Conservation (phyloP, 2,113 vertebrate species). For the Corythornis madagascariensis region DNA sequence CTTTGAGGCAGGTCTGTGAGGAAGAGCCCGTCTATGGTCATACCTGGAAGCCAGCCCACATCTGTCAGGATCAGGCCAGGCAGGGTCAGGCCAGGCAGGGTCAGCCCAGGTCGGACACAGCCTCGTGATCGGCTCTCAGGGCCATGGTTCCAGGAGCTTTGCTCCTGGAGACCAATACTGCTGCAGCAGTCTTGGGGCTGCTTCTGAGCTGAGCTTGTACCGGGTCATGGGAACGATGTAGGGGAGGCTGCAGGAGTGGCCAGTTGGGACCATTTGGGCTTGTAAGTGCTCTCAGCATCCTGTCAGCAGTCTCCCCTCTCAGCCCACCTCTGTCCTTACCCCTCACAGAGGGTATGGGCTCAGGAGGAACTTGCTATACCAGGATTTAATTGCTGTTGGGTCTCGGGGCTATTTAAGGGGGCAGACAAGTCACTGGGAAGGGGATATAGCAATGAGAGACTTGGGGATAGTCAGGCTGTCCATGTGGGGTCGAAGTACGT, state of each 20-base stretch:
- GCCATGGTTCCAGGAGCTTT: fast-evolving
- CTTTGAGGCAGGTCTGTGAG: background rate
- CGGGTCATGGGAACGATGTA: too few species aligned
- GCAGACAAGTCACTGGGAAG: background rate
- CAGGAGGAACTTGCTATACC: background rate
- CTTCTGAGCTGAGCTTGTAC: background rate
- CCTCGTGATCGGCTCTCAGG: background rate
- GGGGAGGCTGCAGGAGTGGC: too few species aligned
- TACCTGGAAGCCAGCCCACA: background rate
- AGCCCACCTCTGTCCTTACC: background rate
- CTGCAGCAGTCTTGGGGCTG: background rate
- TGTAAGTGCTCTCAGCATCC: background rate
- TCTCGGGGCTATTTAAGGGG: background rate
- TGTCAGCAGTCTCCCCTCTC: background rate
- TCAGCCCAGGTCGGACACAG: background rate
- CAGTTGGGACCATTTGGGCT: fast-evolving
- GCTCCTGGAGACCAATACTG: background rate
- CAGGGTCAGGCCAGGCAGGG: fast-evolving
- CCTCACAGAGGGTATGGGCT: background rate
- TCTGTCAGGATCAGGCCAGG: background rate
- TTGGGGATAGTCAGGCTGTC: background rate
- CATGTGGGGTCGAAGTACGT: background rate
- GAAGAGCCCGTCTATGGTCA: background rate
- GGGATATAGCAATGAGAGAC: background rate
- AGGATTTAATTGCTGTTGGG: background rate